Conservation (phyloP, 2,888 invertebrate genomes). For the Drosophila mulleri region DNA sequence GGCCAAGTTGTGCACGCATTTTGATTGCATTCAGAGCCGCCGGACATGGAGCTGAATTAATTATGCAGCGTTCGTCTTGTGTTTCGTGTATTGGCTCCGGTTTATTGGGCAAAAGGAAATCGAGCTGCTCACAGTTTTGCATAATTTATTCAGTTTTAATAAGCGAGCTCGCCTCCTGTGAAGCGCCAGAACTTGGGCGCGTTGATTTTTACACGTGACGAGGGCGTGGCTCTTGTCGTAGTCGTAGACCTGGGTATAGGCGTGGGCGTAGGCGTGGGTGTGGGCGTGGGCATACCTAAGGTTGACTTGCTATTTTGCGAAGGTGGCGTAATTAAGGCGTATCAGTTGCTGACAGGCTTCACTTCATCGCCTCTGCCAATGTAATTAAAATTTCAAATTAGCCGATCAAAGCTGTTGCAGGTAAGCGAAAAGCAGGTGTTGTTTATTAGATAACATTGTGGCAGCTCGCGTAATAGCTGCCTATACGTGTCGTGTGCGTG, state of each 20-base stretch:
- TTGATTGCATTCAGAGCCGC: constrained; percentile 59
- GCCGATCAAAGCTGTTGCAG: constrained; percentile 35
- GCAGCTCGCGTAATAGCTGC: constrained; percentile 10
- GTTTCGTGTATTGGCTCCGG: constrained; percentile 28
- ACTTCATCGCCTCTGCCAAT: constrained; percentile 53
- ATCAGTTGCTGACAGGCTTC: constrained; percentile 71
- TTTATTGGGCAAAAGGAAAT: constrained; percentile 36
- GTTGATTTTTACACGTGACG: constrained; percentile 65
- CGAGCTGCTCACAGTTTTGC: constrained; percentile 64
- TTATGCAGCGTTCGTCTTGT: constrained; percentile 67
- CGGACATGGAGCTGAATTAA: constrained; percentile 59
- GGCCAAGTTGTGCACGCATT: constrained; percentile 22
- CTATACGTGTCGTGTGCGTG: background rate
- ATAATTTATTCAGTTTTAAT: constrained; percentile 81
- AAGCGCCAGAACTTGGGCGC: constrained; percentile 23
- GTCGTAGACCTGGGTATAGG: constrained; percentile 3
- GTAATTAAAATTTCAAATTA: constrained; percentile 79
- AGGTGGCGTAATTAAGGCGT: constrained; percentile 68
- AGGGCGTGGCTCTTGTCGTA: background rate
- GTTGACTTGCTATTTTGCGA: constrained; percentile 8
- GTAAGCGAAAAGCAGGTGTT: constrained; percentile 41
- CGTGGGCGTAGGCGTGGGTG: constrained; percentile 8
- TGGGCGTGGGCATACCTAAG: constrained; percentile 5
- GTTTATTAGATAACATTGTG: constrained; percentile 38
- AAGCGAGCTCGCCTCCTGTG: constrained; percentile 48